phyloP scores from a whole-genome alignment of 2,888 invertebrate species.

The Aricia artaxerxes region DNA sequence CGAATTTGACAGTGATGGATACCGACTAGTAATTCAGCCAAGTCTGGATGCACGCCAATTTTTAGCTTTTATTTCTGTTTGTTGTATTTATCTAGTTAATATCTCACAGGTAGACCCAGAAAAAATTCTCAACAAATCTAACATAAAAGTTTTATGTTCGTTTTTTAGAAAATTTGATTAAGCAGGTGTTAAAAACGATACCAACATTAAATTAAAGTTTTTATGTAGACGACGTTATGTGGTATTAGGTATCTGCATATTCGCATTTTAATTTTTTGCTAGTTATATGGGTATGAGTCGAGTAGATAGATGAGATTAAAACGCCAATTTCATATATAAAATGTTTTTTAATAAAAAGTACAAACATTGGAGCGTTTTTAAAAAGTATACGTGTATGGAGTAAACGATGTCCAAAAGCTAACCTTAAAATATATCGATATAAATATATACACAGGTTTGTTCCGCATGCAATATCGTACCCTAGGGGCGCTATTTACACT shows the following conservation, averaged over 20 bases:
- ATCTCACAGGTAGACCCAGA: not conserved
- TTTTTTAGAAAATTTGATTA: not conserved
- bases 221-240: not conserved
- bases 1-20: constrained; percentile 56
- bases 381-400: not conserved
- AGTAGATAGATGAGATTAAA: not conserved
- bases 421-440: constrained; percentile 49
- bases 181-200: not conserved
- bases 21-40: constrained; percentile 46
- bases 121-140: not conserved
- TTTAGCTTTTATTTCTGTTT: not conserved
- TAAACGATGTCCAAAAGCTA: constrained; percentile 51
- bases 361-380: not conserved
- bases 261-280: not conserved
- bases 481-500: constrained; percentile 26
- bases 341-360: not conserved
- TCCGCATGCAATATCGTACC: constrained; percentile 30
- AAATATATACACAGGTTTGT: constrained; percentile 36
- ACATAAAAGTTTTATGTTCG: not conserved
- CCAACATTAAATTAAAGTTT: not conserved
- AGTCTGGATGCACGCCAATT: constrained; percentile 50
- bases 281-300: not conserved
- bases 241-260: not conserved
- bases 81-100: constrained; percentile 13
- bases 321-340: not conserved